Evolutionary conservation across 2,888 invertebrate genomes (phyloP).

Genomic region (Volucella inflata): DNA sequence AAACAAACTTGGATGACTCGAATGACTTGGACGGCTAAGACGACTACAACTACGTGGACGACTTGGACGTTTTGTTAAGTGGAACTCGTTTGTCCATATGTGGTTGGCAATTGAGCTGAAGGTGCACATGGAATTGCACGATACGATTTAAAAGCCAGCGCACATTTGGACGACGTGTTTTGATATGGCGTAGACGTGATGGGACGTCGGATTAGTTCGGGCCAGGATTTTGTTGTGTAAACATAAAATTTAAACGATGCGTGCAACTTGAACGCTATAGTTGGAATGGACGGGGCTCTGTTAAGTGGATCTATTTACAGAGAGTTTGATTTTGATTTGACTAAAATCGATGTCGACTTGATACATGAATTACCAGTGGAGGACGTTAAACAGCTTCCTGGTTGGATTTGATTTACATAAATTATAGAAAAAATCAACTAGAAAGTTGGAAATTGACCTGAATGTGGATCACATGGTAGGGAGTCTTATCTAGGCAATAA

Average conservation of each 20-base stretch:
- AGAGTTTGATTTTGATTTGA: background rate
- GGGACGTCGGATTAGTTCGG: constrained; percentile 5
- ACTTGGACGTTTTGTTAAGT: constrained; percentile 11
- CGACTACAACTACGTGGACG: background rate
- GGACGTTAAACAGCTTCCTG: too few species aligned
- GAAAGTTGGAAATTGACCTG: too few species aligned
- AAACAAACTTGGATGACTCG: too few species aligned
- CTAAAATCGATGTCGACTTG: background rate
- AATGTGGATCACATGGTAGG: too few species aligned
- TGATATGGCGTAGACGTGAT: constrained; percentile 27
- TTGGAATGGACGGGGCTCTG: background rate
- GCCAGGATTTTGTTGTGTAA: constrained; percentile 1
- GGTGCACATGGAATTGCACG: constrained; percentile 3
- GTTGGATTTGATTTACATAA: too few species aligned
- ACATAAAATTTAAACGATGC: constrained; percentile 26
- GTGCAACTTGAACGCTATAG: constrained; percentile 5
- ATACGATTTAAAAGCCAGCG: constrained; percentile 23
- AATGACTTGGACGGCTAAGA: too few species aligned
- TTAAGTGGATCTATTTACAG: background rate
- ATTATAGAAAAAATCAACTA: too few species aligned
- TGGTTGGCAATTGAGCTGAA: constrained; percentile 12
- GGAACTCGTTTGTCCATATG: constrained; percentile 31
- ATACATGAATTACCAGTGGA: too few species aligned
- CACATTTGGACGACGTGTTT: constrained; percentile 48
- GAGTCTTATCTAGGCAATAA: too few species aligned